Conservation (phyloP, 2,113 vertebrate species). For the Setophaga coronata region DNA sequence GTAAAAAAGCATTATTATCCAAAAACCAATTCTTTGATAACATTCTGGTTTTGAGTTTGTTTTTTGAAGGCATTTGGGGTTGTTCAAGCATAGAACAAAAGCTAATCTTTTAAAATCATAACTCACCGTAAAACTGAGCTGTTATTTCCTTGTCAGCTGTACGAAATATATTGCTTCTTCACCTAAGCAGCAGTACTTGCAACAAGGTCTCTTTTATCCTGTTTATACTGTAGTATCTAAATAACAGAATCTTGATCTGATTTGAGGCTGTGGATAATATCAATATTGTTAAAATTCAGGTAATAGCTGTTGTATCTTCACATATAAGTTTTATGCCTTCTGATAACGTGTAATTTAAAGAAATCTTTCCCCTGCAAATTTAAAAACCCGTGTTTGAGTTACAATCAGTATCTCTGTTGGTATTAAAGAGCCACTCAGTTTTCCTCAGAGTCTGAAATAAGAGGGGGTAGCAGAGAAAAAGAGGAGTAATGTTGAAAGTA, state of each 20-base stretch:
- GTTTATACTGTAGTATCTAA: neutral
- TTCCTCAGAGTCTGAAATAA: neutral
- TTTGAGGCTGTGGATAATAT: neutral
- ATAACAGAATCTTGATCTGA: neutral
- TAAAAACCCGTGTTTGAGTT: neutral
- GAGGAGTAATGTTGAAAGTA: neutral
- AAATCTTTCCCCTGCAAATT: neutral
- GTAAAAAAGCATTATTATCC: neutral
- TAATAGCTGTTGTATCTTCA: neutral
- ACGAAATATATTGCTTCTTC: neutral
- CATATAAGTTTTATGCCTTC: neutral
- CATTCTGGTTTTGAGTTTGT: neutral
- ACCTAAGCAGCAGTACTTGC: neutral
- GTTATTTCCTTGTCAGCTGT: neutral
- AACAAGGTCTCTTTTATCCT: neutral
- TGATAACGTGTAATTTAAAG: neutral
- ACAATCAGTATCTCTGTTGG: neutral
- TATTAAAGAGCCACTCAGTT: neutral
- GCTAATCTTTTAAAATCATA: neutral
- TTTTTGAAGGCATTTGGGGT: neutral
- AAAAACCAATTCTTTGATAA: neutral
- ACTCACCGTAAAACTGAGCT: neutral
- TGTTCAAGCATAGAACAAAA: neutral
- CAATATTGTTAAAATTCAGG: neutral
- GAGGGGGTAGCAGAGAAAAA: neutral